Base-by-base conservation (phyloP, 2,888 invertebrate species). In the Iphiclides podalirius region DNA sequence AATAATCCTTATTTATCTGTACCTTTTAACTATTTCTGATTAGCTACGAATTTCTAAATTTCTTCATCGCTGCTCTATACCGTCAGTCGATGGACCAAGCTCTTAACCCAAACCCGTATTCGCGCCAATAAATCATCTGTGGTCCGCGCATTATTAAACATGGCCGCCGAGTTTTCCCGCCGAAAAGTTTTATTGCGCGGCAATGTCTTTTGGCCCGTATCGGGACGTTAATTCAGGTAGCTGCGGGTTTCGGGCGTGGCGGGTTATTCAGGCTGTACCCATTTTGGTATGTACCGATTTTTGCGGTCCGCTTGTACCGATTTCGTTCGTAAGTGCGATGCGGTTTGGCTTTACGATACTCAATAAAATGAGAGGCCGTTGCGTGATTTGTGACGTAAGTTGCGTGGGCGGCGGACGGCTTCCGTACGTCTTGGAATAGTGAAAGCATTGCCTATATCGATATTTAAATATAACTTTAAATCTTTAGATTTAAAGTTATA, bases 301-400 rank as follows among this genome's bases (percentile, higher is more conserved):
- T 8, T 31, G 31, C n/a, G 8, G n/a, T 38, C n/a, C n/a, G n/a
- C n/a, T n/a, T 12, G 26, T 47, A 41, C 26, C 34, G 13, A 46
- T 41, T 46, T 46, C 36, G 37, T 46, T 36, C 36, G 37, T n/a
- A n/a, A n/a, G n/a, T n/a, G n/a, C 53, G 55, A 61, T 59, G 63
- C 54, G 62, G 66, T 66, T 66, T 57, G 43, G 59, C 67, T 75
- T 75, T 72, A 80, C 71, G 72, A 72, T 52, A 61, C 67, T 61
- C 72, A 71, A 76, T 73, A 78, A 75, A 72, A 68, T 37, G 65
- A 75, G 72, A 70, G 68, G 72, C 72, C 69, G 69, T 70, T 67
- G 60, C 55, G 70, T 79, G 79, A 83, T 82, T 83, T 83, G 83
- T 83, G 74, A 74, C 69, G 72, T 69, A 67, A 67, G 66, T 63